Evolutionary conservation across 2,888 invertebrate species (phyloP).

Genomic region (Sepiola atlantica): DNA sequence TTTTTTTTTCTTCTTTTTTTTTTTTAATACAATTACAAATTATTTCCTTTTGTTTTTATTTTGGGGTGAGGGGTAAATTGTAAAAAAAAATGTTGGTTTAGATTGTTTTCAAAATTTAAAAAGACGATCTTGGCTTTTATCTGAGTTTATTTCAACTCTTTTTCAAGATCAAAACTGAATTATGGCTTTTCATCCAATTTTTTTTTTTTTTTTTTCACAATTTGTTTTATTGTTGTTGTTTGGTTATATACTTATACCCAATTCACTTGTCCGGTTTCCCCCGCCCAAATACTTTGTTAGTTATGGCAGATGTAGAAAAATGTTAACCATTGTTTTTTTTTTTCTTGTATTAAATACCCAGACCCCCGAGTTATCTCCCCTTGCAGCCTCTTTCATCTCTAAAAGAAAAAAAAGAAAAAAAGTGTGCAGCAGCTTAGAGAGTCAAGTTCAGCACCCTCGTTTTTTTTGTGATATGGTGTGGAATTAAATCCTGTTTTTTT

Average conservation of each 20-base stretch:
- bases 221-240: background rate
- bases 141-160: background rate
- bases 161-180: background rate
- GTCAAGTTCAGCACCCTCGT: background rate
- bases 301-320: background rate
- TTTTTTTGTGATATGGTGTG: background rate
- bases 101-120: background rate
- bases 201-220: background rate
- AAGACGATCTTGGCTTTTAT: background rate
- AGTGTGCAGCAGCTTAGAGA: background rate
- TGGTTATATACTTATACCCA: background rate
- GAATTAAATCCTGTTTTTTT: background rate
- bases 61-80: background rate
- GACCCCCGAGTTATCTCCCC: background rate
- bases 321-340: background rate
- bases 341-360: background rate
- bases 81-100: background rate
- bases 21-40: too few species aligned
- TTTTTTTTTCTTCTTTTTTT: too few species aligned
- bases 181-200: background rate
- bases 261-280: background rate
- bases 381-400: background rate
- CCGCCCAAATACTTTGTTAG: background rate
- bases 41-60: background rate
- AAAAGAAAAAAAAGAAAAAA: background rate